phyloP scores from a whole-genome alignment of 2,113 vertebrate genomes.

The Mellivora capensis region DNA sequence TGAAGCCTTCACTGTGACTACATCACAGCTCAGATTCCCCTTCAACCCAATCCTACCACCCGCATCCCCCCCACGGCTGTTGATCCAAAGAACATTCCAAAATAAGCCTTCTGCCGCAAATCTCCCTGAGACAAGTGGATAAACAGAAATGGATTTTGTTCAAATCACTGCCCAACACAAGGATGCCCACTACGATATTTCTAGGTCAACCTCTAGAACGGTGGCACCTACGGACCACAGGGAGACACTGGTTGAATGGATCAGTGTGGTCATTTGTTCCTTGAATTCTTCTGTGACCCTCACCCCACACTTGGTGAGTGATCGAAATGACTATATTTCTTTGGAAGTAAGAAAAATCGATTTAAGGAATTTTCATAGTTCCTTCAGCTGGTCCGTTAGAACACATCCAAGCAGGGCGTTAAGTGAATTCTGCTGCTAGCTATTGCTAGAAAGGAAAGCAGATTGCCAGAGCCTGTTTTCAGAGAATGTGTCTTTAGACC shows the following conservation, averaged over 20 bases:
- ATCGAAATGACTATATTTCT: not conserved
- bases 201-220: not conserved
- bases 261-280: not conserved
- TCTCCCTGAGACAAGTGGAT: not conserved
- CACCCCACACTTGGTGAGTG: not conserved
- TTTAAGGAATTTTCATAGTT: not conserved
- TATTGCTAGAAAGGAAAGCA: not conserved
- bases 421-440: not conserved
- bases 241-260: not conserved
- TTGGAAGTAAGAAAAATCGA: not conserved
- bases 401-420: not conserved
- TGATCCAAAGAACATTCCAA: not conserved
- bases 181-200: not conserved
- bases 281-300: not conserved
- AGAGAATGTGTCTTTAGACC: not conserved
- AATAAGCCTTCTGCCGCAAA: not conserved
- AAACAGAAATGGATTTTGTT: not conserved
- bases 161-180: not conserved
- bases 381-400: not conserved
- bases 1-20: not conserved
- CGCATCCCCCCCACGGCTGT: not conserved
- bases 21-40: not conserved
- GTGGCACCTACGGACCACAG: not conserved
- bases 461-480: not conserved
- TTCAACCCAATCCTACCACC: not conserved